phyloP scores from a whole-genome alignment of 2,113 vertebrate genomes.

The Periophthalmus modestus region DNA sequence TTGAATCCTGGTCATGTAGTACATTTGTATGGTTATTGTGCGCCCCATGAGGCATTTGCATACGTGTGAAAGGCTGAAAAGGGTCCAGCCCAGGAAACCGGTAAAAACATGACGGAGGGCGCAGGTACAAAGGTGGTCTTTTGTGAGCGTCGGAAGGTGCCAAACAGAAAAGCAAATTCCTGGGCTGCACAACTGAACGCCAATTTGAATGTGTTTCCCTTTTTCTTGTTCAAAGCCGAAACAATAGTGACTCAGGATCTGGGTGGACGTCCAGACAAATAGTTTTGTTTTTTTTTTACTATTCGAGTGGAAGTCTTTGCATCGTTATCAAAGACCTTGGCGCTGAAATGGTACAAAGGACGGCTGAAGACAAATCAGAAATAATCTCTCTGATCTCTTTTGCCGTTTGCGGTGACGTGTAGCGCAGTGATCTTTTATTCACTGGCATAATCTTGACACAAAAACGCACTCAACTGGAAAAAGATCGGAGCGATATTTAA shows the following conservation, averaged over 20 bases:
- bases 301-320: slow-evolving; percentile 31
- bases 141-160: slow-evolving; percentile 74
- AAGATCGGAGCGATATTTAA: too few relatives aligned
- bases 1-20: slow-evolving; percentile 43
- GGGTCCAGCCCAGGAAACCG: slow-evolving; percentile 73
- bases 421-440: too few relatives aligned
- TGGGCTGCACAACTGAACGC: slow-evolving; percentile 65
- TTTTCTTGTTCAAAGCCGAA: slow-evolving; percentile 65
- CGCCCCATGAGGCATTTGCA: slow-evolving; percentile 70
- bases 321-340: slow-evolving; percentile 25
- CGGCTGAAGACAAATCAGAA: neutral
- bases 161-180: slow-evolving; percentile 80
- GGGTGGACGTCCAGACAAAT: slow-evolving; percentile 63
- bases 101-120: slow-evolving; percentile 67
- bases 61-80: slow-evolving; percentile 74
- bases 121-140: slow-evolving; percentile 73
- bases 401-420: too few relatives aligned
- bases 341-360: slow-evolving; percentile 19
- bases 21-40: slow-evolving; percentile 56
- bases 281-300: slow-evolving; percentile 25
- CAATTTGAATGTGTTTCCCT: slow-evolving; percentile 76
- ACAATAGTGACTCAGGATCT: slow-evolving; percentile 73
- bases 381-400: neutral
- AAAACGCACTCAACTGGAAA: too few relatives aligned
- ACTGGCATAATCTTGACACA: too few relatives aligned